These are phyloP conservation scores for Manis pentadactyla DNA, from an alignment of 2,797 vertebrate species.

Conservation along the genomic window DNA sequence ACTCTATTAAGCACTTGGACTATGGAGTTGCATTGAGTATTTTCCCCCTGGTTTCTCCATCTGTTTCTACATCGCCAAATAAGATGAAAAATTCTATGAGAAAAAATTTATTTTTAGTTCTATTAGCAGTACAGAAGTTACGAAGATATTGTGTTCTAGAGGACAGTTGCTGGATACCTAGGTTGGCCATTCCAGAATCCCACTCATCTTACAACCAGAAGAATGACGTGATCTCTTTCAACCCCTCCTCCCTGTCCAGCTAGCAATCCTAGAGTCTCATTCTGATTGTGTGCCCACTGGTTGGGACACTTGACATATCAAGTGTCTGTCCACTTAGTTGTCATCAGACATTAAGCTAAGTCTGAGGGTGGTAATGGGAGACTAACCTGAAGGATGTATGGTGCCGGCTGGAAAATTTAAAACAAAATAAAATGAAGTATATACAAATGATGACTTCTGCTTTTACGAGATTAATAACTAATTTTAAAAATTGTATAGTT, in stretches of 20 bases:
- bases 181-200: background rate
- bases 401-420: background rate
- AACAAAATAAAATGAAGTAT: background rate
- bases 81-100: background rate
- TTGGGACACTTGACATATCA: background rate
- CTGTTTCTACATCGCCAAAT: background rate
- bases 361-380: background rate
- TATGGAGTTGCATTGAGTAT: background rate
- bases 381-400: background rate
- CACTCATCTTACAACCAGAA: background rate
- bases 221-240: background rate
- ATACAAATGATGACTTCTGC: background rate
- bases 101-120: background rate
- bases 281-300: background rate
- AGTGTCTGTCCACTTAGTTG: background rate
- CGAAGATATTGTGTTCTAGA: background rate
- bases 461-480: background rate
- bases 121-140: background rate
- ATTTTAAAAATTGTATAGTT: background rate
- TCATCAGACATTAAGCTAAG: background rate
- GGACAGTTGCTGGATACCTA: background rate
- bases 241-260: background rate
- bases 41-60: background rate
- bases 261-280: background rate
- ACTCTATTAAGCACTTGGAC: background rate